A percentile compares a stretch with the other conserved stretches of the same genome.
Conservation (phyloP, 2,888 invertebrate species). For the Chymomyza procnemis region DNA sequence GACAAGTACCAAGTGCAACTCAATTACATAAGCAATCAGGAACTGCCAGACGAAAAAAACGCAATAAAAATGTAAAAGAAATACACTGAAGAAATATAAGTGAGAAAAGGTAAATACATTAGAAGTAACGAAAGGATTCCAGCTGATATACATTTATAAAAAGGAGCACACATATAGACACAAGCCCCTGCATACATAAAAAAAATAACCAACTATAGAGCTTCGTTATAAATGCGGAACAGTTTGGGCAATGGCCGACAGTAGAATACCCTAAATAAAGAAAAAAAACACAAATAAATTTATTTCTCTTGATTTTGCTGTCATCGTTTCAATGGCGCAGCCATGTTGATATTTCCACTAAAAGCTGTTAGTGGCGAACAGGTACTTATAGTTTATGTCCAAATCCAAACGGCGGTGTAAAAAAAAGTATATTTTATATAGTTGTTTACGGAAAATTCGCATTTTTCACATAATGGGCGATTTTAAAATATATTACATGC, state of each 20-base stretch:
- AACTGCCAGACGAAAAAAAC: slow-evolving; percentile 39
- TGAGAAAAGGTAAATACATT: slow-evolving; percentile 1
- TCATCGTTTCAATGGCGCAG: no score
- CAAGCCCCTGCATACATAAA: neutral
- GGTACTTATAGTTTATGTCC: no score
- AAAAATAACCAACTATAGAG: neutral
- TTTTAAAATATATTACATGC: no score
- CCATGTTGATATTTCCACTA: no score
- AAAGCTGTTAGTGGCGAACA: no score
- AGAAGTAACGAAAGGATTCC: slow-evolving; percentile 2
- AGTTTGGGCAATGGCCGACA: neutral
- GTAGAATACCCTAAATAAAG: no score
- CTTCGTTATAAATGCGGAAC: neutral
- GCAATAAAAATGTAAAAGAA: slow-evolving; percentile 49
- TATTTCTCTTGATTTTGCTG: no score
- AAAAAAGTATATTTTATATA: no score
- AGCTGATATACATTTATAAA: neutral
- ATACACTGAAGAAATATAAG: slow-evolving; percentile 11
- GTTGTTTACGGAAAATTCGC: no score
- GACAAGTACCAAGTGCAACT: slow-evolving; percentile 25
- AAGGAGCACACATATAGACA: neutral
- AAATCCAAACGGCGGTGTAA: no score
- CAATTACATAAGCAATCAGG: slow-evolving; percentile 52
- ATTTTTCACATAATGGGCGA: no score
- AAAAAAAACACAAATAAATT: no score